These are phyloP conservation scores for Poeciliopsis paucimaculata DNA, from an alignment of 2,797 vertebrate genomes.

Conservation along the genomic window DNA sequence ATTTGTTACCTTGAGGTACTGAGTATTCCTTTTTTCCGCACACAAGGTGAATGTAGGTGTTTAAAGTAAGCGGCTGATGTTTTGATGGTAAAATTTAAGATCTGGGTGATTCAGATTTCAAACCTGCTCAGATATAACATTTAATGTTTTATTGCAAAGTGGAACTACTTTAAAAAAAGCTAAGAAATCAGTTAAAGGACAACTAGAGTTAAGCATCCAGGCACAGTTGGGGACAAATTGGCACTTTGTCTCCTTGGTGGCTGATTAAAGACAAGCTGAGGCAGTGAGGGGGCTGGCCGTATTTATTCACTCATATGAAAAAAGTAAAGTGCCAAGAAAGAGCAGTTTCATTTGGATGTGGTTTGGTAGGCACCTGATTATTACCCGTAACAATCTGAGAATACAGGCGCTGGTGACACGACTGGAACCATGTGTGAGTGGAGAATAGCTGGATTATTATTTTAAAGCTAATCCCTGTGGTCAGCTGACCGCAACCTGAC, in stretches of 20 bases:
- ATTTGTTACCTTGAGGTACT: neutral
- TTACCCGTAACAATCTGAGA: neutral
- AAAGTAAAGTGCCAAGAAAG: constrained; percentile 1
- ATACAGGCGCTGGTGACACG: neutral
- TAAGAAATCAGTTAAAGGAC: neutral
- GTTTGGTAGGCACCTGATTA: neutral
- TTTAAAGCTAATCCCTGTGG: neutral
- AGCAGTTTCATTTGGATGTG: neutral
- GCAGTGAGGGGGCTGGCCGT: neutral
- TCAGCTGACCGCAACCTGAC: neutral
- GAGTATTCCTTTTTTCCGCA: neutral
- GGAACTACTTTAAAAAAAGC: neutral
- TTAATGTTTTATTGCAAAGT: neutral
- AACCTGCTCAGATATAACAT: neutral
- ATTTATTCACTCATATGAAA: neutral
- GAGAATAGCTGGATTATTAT: neutral
- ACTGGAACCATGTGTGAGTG: neutral
- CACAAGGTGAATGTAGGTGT: neutral
- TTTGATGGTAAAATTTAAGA: neutral
- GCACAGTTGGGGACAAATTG: neutral
- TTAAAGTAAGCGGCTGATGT: neutral
- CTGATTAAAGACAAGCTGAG: neutral
- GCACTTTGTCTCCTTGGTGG: neutral
- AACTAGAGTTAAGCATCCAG: neutral
- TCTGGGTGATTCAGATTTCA: neutral